Evolutionary conservation across 2,888 invertebrate species (phyloP).

Genomic region (Myopa tessellatipennis): DNA sequence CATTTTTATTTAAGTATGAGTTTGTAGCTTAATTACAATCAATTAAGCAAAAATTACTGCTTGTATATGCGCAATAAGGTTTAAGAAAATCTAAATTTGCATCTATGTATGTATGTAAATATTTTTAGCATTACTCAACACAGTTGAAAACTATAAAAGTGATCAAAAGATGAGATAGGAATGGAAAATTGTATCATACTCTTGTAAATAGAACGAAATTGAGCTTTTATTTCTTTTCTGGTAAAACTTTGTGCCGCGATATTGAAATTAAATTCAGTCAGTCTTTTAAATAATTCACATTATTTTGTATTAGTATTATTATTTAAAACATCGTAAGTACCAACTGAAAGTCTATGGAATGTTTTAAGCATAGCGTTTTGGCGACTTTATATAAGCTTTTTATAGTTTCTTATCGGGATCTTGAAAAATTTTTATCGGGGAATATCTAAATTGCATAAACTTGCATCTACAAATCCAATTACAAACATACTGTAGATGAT

Average conservation of each 20-base stretch:
- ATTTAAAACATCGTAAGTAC: constrained; percentile 53
- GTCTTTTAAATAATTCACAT: constrained; percentile 37
- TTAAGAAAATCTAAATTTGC: neutral
- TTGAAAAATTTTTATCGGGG: neutral
- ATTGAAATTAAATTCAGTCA: constrained; percentile 35
- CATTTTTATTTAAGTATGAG: neutral
- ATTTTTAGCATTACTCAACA: neutral
- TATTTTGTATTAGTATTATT: constrained; percentile 26
- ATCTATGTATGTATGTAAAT: neutral
- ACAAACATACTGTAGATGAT: constrained; percentile 42
- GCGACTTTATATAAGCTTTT: neutral
- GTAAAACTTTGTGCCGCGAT: neutral
- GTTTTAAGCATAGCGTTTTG: constrained; percentile 28
- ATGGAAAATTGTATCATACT: neutral
- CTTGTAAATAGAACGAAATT: neutral
- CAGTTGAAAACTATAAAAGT: no score
- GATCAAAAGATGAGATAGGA: neutral
- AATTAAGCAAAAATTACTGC: constrained; percentile 28
- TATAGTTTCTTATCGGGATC: neutral
- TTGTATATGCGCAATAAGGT: constrained; percentile 9
- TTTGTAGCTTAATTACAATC: constrained; percentile 27
- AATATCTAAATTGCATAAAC: constrained; percentile 59
- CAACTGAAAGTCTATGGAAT: constrained; percentile 54
- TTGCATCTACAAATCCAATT: constrained; percentile 49
- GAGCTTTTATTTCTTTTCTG: neutral